These are phyloP conservation scores for Ophraella communa DNA, from an alignment of 2,888 invertebrate genomes.

Conservation along the genomic window DNA sequence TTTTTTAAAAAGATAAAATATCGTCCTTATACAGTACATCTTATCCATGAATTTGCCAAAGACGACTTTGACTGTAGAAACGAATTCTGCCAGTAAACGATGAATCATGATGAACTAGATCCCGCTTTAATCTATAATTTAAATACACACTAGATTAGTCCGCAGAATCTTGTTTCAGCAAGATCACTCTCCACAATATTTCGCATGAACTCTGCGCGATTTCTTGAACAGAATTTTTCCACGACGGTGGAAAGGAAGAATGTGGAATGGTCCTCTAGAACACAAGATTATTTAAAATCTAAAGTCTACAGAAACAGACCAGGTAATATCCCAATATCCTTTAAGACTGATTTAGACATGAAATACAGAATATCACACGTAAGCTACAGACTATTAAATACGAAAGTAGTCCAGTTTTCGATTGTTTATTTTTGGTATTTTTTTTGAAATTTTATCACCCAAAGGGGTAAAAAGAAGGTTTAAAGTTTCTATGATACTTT, in stretches of 20 bases:
- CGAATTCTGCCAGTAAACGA: not conserved
- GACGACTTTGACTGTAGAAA: not conserved
- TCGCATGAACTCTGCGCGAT: not conserved
- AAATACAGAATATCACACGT: not conserved
- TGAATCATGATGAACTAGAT: not conserved
- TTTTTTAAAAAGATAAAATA: conserved; percentile 14
- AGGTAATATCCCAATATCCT: not conserved
- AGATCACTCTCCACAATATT: no score
- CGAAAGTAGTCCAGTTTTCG: no score
- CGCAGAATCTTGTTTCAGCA: no score
- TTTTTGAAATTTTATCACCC: no score
- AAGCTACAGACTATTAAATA: conserved; percentile 1
- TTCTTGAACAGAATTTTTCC: not conserved
- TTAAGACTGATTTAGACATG: not conserved
- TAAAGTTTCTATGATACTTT: no score
- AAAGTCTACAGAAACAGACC: not conserved
- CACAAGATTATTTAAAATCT: not conserved
- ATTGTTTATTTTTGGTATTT: no score
- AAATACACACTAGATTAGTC: no score
- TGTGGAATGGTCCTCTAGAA: not conserved
- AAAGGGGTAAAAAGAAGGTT: no score
- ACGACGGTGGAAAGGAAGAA: not conserved
- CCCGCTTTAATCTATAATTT: no score
- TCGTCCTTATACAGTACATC: conserved; percentile 1
- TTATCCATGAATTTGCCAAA: conserved; percentile 6